A percentile compares a stretch with the other conserved stretches of the same genome.
Conservation (phyloP, 2,113 vertebrate species). For the Jaculus jaculus region DNA sequence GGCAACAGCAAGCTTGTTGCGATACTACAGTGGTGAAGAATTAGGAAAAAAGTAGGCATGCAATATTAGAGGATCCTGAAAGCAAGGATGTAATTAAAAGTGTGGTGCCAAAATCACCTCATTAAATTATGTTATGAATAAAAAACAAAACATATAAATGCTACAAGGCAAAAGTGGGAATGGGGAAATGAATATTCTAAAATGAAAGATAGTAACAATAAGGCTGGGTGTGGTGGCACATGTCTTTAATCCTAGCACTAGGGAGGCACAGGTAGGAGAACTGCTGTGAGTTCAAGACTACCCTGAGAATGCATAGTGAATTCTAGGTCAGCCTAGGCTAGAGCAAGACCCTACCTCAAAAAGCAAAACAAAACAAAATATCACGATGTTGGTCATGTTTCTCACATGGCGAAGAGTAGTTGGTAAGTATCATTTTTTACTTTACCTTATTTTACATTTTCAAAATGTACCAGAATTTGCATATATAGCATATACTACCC, state of each 20-base stretch:
- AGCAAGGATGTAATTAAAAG: background rate
- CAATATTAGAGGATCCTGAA: background rate
- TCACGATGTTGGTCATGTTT: background rate
- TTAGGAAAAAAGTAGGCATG: background rate
- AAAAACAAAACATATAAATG: background rate
- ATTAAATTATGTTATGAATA: background rate
- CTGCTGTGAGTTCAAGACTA: too few relatives aligned
- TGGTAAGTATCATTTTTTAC: background rate
- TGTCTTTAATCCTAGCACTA: too few relatives aligned
- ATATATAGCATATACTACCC: background rate
- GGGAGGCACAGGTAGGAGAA: too few relatives aligned
- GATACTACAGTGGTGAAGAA: background rate
- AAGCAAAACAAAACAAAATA: background rate
- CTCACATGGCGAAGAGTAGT: background rate
- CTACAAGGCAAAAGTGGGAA: background rate
- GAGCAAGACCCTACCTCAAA: too few relatives aligned
- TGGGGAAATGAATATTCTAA: background rate
- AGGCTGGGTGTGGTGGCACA: too few relatives aligned
- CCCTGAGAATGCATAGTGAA: too few relatives aligned
- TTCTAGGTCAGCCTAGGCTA: too few relatives aligned
- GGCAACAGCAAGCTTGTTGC: background rate
- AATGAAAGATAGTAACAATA: conserved; percentile 1
- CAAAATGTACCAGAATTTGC: background rate
- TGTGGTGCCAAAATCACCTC: background rate
- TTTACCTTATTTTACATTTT: background rate